Percentiles rank a stretch among this genome's conserved stretches.
Conservation (phyloP, 2,888 invertebrate genomes). For the Drosophila ezoana region DNA sequence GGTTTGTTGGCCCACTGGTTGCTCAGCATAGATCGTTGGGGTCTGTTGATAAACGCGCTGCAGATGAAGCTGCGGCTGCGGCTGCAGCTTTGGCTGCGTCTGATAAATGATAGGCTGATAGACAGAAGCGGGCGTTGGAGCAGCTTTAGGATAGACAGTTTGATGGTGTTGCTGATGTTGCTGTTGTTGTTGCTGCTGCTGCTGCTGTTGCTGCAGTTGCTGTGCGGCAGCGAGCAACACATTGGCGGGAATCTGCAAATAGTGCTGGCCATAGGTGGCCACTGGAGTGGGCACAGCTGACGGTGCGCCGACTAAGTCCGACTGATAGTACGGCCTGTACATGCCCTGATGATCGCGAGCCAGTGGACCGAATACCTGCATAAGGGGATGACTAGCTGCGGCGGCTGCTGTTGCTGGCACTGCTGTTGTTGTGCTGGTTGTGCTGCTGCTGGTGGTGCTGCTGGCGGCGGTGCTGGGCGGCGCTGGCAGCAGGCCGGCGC, state of each 20-base stretch:
- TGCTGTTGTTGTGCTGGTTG: constrained; percentile 32
- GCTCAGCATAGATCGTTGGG: constrained; percentile 55
- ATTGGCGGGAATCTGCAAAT: constrained; percentile 72
- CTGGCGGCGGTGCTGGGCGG: constrained; percentile 30
- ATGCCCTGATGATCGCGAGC: constrained; percentile 77
- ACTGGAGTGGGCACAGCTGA: constrained; percentile 33
- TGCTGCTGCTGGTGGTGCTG: constrained; percentile 34
- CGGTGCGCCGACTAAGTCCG: constrained; percentile 49
- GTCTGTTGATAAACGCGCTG: constrained; percentile 49
- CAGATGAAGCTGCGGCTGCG: constrained; percentile 24
- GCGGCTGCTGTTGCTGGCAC: constrained; percentile 35
- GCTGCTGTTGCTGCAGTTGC: constrained; percentile 63
- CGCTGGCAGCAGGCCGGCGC: constrained; percentile 30
- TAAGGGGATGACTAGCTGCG: constrained; percentile 42
- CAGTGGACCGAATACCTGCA: constrained; percentile 71
- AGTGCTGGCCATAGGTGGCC: constrained; percentile 55
- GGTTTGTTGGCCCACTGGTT: constrained; percentile 33
- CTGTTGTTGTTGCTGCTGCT: constrained; percentile 44
- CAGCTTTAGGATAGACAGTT: constrained; percentile 46
- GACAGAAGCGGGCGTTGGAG: constrained; percentile 27
- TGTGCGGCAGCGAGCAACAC: constrained; percentile 70
- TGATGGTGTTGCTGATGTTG: constrained; percentile 41
- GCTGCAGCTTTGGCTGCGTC: constrained; percentile 19
- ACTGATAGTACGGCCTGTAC: constrained; percentile 68
- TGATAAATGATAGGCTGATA: constrained; percentile 57